Percentiles rank a stretch among this genome's conserved stretches.
Conservation (phyloP, 2,797 vertebrate genomes). For the Bucorvus abyssinicus region DNA sequence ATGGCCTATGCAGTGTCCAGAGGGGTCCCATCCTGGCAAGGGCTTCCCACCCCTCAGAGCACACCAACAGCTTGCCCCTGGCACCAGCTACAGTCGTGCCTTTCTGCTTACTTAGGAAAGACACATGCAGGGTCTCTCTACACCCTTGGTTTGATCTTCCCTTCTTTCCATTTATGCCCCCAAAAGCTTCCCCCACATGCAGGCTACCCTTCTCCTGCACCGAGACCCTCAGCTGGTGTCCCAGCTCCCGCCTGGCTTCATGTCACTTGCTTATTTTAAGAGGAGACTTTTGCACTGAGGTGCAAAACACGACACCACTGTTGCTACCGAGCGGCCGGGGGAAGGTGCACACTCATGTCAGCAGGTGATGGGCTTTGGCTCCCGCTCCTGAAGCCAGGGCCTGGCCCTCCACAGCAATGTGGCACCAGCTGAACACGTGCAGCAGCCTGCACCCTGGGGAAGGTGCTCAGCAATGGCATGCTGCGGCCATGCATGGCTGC, state of each 20-base stretch:
- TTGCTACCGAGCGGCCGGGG: background rate
- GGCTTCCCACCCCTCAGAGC: background rate
- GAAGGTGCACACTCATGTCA: background rate
- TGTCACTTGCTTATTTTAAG: background rate
- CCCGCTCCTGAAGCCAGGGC: background rate
- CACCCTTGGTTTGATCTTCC: background rate
- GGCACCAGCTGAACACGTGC: background rate
- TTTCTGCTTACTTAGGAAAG: background rate
- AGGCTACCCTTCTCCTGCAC: background rate
- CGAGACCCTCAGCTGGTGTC: rapidly evolving
- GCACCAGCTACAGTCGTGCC: background rate
- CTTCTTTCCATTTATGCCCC: background rate
- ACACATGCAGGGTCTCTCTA: background rate
- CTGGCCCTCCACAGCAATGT: background rate
- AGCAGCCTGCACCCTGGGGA: background rate
- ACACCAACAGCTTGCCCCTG: background rate
- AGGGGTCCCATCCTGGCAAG: background rate
- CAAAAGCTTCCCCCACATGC: background rate
- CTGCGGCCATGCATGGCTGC: rapidly evolving
- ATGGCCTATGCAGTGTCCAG: rapidly evolving
- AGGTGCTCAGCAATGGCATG: background rate
- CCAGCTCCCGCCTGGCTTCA: background rate
- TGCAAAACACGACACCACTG: background rate
- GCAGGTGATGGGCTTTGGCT: background rate
- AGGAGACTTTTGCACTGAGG: background rate